A percentile compares a stretch with the other conserved stretches of the same genome.
phyloP scores from a whole-genome alignment of 2,888 invertebrate genomes.

The Prenolepis imparis region DNA sequence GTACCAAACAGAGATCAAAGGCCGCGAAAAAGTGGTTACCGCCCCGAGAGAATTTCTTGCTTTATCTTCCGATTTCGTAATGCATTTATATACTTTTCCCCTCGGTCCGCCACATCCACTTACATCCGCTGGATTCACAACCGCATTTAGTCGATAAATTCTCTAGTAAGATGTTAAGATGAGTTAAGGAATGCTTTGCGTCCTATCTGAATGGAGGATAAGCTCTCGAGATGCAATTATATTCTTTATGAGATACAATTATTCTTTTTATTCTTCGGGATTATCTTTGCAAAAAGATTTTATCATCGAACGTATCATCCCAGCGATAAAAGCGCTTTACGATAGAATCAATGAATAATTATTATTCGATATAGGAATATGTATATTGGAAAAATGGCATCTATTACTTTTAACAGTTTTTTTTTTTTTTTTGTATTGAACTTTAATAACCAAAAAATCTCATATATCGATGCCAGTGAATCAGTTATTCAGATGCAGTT shows the following conservation, averaged over 20 bases:
- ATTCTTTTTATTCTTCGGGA: constrained; percentile 31
- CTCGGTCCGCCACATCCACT: not conserved
- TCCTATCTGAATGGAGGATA: constrained; percentile 11
- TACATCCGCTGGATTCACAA: constrained; percentile 11
- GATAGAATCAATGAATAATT: not conserved
- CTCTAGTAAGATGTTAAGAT: constrained; percentile 29
- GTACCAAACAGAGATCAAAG: constrained; percentile 17
- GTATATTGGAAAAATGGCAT: not conserved
- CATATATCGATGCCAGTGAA: not conserved
- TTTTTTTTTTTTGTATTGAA: not conserved
- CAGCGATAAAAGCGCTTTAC: constrained; percentile 1
- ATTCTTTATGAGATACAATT: constrained; percentile 1
- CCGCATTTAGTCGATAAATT: constrained; percentile 31
- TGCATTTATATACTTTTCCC: constrained; percentile 7
- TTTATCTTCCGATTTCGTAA: constrained; percentile 18
- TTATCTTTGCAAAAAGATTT: not conserved
- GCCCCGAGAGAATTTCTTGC: not conserved
- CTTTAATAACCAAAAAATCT: not conserved
- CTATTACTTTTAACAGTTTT: not conserved
- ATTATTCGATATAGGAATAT: not conserved
- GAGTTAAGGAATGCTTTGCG: constrained; percentile 35
- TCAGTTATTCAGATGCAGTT: not conserved
- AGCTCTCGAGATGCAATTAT: constrained; percentile 42
- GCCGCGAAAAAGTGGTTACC: constrained; percentile 12
- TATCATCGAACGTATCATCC: not conserved